Conservation (phyloP, 2,797 vertebrate species). For the Amniataba percoides region DNA sequence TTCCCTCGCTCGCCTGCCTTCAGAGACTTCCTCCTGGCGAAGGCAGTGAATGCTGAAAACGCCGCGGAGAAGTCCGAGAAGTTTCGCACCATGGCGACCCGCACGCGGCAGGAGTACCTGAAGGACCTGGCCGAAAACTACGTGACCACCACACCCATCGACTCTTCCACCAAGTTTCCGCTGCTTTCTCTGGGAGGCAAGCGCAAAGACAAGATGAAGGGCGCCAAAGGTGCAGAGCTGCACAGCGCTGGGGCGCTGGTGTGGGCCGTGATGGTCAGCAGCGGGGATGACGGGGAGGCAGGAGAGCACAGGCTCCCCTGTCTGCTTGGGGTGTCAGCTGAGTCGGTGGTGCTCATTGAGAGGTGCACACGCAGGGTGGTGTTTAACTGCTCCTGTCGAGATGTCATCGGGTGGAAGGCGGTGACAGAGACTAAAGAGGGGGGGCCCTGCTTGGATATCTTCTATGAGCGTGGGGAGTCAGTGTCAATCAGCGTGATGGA, state of each 20-base stretch:
- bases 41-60: constrained; percentile 93
- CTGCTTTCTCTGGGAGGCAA: constrained; percentile 90
- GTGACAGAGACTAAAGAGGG: constrained; percentile 81
- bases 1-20: constrained; percentile 88
- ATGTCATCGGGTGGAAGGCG: constrained; percentile 93
- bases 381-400: constrained; percentile 93
- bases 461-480: constrained; percentile 90
- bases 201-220: constrained; percentile 89
- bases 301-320: constrained; percentile 81
- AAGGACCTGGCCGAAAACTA: constrained; percentile 93
- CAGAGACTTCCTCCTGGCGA: constrained; percentile 92
- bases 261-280: constrained; percentile 86
- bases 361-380: constrained; percentile 86
- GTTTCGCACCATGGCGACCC: constrained; percentile 94
- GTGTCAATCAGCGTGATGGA: constrained; percentile 86
- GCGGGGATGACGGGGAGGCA: constrained; percentile 60
- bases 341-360: constrained; percentile 90
- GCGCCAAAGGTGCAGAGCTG: constrained; percentile 86
- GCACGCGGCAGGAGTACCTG: constrained; percentile 93
- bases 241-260: constrained; percentile 89
- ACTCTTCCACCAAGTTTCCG: constrained; percentile 92
- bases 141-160: constrained; percentile 91
- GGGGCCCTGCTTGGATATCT: constrained; percentile 89
- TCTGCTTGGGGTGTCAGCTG: constrained; percentile 89
- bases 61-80: constrained; percentile 92